These are phyloP conservation scores for Tyrophagus putrescentiae DNA, from an alignment of 1,140 invertebrate species.

Conservation along the genomic window DNA sequence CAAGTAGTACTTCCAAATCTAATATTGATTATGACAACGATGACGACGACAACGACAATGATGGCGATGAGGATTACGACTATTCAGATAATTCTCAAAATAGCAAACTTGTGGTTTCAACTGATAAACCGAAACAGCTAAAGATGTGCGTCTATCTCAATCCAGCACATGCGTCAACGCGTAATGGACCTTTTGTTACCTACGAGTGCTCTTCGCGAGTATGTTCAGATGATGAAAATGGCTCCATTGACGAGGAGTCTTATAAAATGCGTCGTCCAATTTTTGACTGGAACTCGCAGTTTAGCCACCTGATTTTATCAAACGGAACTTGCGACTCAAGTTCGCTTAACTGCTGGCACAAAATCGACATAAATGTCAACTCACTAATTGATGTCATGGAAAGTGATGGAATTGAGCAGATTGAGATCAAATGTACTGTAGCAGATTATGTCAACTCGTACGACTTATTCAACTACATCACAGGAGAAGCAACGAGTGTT, in stretches of 20 bases:
- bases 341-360: not conserved
- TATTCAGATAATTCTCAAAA: too few species aligned
- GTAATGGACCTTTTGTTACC: not conserved
- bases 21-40: too few species aligned
- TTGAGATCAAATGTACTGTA: conserved; percentile 2
- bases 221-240: not conserved
- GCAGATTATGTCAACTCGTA: not conserved
- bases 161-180: not conserved
- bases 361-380: not conserved
- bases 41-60: too few species aligned
- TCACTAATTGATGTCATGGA: not conserved
- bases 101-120: not conserved
- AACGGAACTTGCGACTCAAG: conserved; percentile 1
- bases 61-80: too few species aligned
- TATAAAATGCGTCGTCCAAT: conserved; percentile 6
- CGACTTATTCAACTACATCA: not conserved
- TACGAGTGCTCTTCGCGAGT: not conserved
- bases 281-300: conserved; percentile 4
- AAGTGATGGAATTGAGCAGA: not conserved
- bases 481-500: not conserved
- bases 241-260: not conserved
- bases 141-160: not conserved
- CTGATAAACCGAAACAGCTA: not conserved
- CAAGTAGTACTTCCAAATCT: too few species aligned
- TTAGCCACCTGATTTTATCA: not conserved